Conservation (phyloP, 2,888 invertebrate genomes). For the Euphydryas editha region DNA sequence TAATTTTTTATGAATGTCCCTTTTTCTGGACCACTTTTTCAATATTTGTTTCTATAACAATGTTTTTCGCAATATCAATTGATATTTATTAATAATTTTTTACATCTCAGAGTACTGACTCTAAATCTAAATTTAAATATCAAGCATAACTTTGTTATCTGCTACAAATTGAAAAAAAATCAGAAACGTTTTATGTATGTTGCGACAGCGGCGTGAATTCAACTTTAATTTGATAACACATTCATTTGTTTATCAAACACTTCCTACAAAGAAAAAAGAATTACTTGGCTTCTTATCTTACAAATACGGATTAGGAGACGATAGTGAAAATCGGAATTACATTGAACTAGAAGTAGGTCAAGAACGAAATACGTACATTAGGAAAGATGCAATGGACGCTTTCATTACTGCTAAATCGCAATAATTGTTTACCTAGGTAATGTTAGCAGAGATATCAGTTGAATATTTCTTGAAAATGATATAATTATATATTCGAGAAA, state of each 20-base stretch:
- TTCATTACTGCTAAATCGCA: constrained; percentile 25
- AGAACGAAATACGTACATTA: constrained; percentile 48
- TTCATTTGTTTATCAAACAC: constrained; percentile 14
- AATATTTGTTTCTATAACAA: too few relatives aligned
- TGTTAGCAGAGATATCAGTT: constrained; percentile 2
- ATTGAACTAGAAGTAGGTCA: constrained; percentile 52
- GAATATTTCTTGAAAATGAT: constrained; percentile 1
- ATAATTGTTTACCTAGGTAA: constrained; percentile 5
- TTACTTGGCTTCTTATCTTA: constrained; percentile 16
- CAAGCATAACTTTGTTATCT: too few relatives aligned
- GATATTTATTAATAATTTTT: too few relatives aligned
- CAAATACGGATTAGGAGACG: constrained; percentile 26
- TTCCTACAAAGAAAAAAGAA: neutral
- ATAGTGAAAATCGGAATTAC: constrained; percentile 17
- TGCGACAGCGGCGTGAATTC: neutral
- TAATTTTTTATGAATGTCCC: too few relatives aligned
- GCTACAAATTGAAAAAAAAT: too few relatives aligned
- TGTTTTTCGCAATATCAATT: too few relatives aligned
- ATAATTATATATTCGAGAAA: neutral
- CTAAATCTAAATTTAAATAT: too few relatives aligned
- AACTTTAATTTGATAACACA: constrained; percentile 1
- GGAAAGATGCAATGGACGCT: constrained; percentile 48
- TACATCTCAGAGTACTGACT: too few relatives aligned
- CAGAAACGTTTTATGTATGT: neutral
- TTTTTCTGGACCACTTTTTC: too few relatives aligned